These are phyloP conservation scores for Pogonophryne albipinna DNA, from an alignment of 2,797 vertebrate species.

Conservation along the genomic window DNA sequence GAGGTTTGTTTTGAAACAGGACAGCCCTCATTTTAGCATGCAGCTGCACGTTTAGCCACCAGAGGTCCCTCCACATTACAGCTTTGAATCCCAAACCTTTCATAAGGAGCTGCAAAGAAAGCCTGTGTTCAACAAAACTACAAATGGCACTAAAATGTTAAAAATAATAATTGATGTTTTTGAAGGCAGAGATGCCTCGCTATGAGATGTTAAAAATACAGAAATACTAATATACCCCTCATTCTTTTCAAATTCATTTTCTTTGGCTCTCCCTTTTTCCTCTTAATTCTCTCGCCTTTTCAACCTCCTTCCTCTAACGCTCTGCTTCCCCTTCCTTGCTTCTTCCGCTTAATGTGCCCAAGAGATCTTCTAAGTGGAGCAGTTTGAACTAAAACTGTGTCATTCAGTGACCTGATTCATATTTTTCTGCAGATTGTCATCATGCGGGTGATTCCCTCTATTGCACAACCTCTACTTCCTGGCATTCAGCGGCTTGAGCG, in stretches of 20 bases:
- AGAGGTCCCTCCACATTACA: slow-evolving; percentile 58
- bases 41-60: slow-evolving; percentile 42
- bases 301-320: slow-evolving; percentile 36
- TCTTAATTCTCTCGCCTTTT: slow-evolving; percentile 24
- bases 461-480: slow-evolving; percentile 56
- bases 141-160: slow-evolving; percentile 16
- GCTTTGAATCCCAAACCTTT: background rate
- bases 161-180: slow-evolving; percentile 25
- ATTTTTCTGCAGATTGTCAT: slow-evolving; percentile 62
- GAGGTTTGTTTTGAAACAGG: background rate
- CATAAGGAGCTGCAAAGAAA: slow-evolving; percentile 12
- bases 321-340: slow-evolving; percentile 16
- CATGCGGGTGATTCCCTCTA: slow-evolving; percentile 65
- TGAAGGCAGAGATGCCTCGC: background rate
- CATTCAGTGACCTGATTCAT: slow-evolving; percentile 79
- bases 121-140: background rate
- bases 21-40: slow-evolving; percentile 10
- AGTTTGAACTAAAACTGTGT: slow-evolving; percentile 75
- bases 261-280: slow-evolving; percentile 1
- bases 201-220: slow-evolving; percentile 8
- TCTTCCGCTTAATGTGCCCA: slow-evolving; percentile 47
- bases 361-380: slow-evolving; percentile 75
- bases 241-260: slow-evolving; percentile 17
- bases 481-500: slow-evolving; percentile 23
- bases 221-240: slow-evolving; percentile 9